Evolutionary conservation across 2,113 vertebrate genomes (phyloP).

Genomic region (Phyllostomus discolor): DNA sequence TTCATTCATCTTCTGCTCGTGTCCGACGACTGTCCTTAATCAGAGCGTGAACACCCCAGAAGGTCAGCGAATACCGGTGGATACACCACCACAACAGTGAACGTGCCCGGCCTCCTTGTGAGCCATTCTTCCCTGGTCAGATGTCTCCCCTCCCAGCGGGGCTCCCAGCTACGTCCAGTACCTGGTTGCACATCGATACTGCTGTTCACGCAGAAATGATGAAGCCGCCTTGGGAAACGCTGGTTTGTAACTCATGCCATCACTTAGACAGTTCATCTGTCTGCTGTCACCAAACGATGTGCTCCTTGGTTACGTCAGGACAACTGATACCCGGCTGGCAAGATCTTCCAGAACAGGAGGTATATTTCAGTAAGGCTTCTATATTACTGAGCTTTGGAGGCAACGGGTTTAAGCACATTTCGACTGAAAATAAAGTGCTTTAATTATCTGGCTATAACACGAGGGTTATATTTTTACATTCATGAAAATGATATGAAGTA

Average conservation of each 20-base stretch:
- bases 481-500: constrained; percentile 14
- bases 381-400: background rate
- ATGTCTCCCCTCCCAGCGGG: background rate
- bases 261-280: background rate
- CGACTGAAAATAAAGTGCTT: constrained; percentile 5
- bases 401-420: background rate
- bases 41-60: background rate
- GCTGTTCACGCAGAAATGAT: background rate
- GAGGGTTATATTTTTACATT: background rate
- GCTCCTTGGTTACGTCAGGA: background rate
- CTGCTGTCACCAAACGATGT: background rate
- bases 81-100: background rate
- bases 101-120: background rate
- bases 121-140: background rate
- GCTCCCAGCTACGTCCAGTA: background rate
- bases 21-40: background rate
- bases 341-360: background rate
- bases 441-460: background rate
- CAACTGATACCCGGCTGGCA: background rate
- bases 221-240: background rate
- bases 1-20: constrained; percentile 3
- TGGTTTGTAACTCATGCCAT: background rate
- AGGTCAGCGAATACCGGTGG: background rate
- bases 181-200: background rate
- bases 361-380: background rate